Evolutionary conservation across 2,797 vertebrate species (phyloP).

Genomic region (Neostethus bicornis): DNA sequence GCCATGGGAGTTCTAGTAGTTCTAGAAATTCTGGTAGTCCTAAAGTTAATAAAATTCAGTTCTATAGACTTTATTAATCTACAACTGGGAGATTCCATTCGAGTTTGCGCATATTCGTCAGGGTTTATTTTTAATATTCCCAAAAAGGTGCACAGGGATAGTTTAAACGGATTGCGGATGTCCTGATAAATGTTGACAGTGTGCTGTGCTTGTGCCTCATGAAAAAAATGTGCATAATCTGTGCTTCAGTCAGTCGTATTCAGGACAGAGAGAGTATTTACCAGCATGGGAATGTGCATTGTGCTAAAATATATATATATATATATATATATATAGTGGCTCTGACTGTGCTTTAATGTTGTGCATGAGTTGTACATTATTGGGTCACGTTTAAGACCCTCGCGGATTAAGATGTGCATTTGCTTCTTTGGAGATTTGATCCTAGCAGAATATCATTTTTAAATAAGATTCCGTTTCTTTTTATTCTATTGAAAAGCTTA

Average conservation of each 20-base stretch:
- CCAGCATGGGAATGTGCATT: conserved; percentile 61
- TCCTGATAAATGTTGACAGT: conserved; percentile 5
- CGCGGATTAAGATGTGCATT: conserved; percentile 37
- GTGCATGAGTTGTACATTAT: conserved; percentile 49
- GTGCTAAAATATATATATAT: too few species aligned
- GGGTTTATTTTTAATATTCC: not conserved
- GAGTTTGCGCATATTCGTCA: too few species aligned
- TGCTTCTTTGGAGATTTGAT: conserved; percentile 48
- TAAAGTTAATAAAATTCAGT: too few species aligned
- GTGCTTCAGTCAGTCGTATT: conserved; percentile 46
- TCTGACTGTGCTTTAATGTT: conserved; percentile 61
- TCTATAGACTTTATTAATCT: too few species aligned
- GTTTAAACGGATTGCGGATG: not conserved
- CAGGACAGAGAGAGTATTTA: conserved; percentile 8
- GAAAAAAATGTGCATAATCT: conserved; percentile 27
- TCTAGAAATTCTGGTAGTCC: too few species aligned
- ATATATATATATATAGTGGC: conserved; percentile 32
- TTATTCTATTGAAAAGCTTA: conserved; percentile 24
- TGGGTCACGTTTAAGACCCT: conserved; percentile 31
- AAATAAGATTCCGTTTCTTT: conserved; percentile 28
- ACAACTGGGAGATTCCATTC: not conserved
- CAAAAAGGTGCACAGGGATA: not conserved
- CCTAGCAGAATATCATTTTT: conserved; percentile 33
- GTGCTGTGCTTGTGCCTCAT: conserved; percentile 42
- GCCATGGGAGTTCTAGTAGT: too few species aligned